These are phyloP conservation scores for Erythrocercus mccallii DNA, from an alignment of 2,113 vertebrate species.

Conservation along the genomic window DNA sequence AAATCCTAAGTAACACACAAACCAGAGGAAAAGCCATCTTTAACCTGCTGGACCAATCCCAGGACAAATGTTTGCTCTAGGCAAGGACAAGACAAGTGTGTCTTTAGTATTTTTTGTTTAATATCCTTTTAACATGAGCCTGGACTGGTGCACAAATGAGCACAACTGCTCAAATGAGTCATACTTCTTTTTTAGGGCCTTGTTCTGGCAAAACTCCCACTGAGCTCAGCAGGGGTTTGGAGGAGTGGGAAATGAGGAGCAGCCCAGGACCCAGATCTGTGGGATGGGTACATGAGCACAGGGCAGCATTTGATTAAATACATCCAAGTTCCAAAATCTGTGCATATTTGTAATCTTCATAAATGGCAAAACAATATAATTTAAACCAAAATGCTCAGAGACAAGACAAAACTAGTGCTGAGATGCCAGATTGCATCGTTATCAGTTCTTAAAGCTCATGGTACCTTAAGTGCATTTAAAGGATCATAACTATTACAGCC, in stretches of 20 bases:
- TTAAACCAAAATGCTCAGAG: slow-evolving; percentile 4
- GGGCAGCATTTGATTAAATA: background rate
- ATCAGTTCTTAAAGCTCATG: slow-evolving; percentile 15
- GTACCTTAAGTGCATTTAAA: slow-evolving; percentile 69
- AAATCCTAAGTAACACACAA: background rate
- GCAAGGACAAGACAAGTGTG: slow-evolving; percentile 6
- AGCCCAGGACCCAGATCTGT: background rate
- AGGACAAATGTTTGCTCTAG: background rate
- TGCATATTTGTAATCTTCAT: background rate
- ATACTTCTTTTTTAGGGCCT: background rate
- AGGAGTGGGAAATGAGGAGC: background rate
- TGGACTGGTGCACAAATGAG: background rate
- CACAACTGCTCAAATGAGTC: background rate
- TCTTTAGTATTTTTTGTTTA: background rate
- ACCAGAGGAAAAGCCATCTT: background rate
- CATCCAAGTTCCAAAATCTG: background rate
- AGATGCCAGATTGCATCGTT: slow-evolving; percentile 27
- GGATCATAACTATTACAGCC: slow-evolving; percentile 60
- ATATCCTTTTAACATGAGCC: background rate
- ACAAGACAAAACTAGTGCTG: background rate
- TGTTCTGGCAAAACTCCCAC: slow-evolving; percentile 14
- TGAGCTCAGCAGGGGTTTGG: background rate
- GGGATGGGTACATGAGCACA: background rate
- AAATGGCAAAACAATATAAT: background rate
- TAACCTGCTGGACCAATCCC: background rate